Conservation (phyloP, 1,140 invertebrate genomes). For the Bombus consobrinus region DNA sequence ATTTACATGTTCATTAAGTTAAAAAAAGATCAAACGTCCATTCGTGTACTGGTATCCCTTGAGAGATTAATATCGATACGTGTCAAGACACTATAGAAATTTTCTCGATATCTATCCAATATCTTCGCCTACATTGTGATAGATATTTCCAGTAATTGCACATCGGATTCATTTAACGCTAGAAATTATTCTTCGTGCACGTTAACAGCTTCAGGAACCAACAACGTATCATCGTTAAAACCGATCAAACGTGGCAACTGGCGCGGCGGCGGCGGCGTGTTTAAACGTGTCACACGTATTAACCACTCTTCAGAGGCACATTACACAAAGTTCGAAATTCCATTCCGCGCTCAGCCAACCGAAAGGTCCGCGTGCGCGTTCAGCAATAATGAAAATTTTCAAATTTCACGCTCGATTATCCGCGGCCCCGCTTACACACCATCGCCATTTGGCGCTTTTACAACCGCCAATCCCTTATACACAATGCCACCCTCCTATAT, state of each 20-base stretch:
- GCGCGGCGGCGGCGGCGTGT: no score
- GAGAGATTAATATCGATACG: background rate
- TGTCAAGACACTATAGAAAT: background rate
- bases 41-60: background rate
- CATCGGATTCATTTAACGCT: background rate
- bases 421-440: constrained; percentile 32
- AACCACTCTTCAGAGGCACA: constrained; percentile 25
- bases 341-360: constrained; percentile 58
- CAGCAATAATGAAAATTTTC: constrained; percentile 75
- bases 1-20: background rate
- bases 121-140: background rate
- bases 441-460: constrained; percentile 73
- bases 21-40: background rate
- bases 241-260: constrained; percentile 12
- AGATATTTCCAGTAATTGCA: background rate
- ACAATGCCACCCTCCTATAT: constrained; percentile 7
- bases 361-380: constrained; percentile 41
- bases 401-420: constrained; percentile 80
- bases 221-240: constrained; percentile 29
- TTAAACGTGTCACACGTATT: constrained; percentile 29
- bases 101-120: background rate
- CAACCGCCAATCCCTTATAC: constrained; percentile 42
- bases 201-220: constrained; percentile 16
- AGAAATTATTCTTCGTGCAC: background rate
- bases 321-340: constrained; percentile 62